These are phyloP conservation scores for Sorex araneus DNA, from an alignment of 2,113 vertebrate genomes.

Conservation along the genomic window DNA sequence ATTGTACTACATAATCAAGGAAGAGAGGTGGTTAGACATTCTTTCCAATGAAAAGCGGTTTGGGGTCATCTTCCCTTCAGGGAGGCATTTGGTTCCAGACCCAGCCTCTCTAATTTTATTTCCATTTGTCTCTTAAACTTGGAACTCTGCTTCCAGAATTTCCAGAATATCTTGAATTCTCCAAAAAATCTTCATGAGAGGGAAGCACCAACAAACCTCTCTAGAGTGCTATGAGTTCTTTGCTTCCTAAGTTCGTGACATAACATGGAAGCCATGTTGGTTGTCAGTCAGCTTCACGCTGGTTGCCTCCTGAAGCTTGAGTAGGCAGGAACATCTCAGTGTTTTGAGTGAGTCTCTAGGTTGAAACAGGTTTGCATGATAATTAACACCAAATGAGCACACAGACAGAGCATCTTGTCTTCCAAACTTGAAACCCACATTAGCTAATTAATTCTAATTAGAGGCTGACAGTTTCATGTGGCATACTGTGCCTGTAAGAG, in stretches of 20 bases:
- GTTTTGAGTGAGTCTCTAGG: conserved; percentile 47
- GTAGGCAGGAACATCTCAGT: conserved; percentile 31
- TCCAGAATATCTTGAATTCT: conserved; percentile 11
- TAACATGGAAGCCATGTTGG: conserved; percentile 30
- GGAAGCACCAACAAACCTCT: conserved; percentile 26
- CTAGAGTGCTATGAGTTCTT: neutral
- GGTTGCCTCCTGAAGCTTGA: conserved; percentile 35
- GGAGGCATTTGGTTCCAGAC: neutral
- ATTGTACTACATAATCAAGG: neutral
- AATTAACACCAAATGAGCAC: conserved; percentile 79
- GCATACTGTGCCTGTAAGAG: conserved; percentile 64
- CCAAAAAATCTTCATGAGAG: conserved; percentile 9
- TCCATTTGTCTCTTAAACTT: conserved; percentile 58
- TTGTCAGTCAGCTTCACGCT: conserved; percentile 28
- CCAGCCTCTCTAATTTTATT: conserved; percentile 28
- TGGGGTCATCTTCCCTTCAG: neutral
- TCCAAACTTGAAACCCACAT: conserved; percentile 74
- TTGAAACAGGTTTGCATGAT: conserved; percentile 77
- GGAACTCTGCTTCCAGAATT: conserved; percentile 2
- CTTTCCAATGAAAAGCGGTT: neutral
- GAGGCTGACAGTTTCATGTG: conserved; percentile 73
- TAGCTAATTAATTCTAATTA: conserved; percentile 83
- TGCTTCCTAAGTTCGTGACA: conserved; percentile 17
- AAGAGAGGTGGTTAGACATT: neutral
- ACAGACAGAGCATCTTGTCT: conserved; percentile 65